Base-by-base conservation (phyloP, 2,888 invertebrate species). In the Choreutis nemorana region DNA sequence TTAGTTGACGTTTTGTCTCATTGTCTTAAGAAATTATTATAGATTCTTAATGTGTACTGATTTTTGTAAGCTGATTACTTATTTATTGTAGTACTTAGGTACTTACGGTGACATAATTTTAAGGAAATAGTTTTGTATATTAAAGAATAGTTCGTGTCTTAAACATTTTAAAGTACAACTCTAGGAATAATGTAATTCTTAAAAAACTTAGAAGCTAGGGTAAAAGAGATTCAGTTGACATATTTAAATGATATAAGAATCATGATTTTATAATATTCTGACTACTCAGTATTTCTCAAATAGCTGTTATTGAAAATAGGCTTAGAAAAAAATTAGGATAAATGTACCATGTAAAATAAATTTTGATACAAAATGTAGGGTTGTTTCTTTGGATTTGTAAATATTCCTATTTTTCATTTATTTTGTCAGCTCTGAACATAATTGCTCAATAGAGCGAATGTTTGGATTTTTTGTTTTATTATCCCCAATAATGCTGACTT, bases 71-170 rank as follows among this genome's bases (percentile, higher is more conserved):
- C 63, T 71, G 57, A 63, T 66, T 66, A 62, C 68, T 70, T 75
- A 78, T 75, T 77, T 77, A 78, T 77, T 78, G 75, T 75, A 71
- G 75, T 77, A 73, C 75, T 54, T 66, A 59, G 70, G 75, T 75
- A 77, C 75, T 60, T 64, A 51, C 45, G 64, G 64, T 68, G 71
- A 72, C 67, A 65, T 72, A 65, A 47, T 63, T 61, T 53, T 75
- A 77, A 73, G 71, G 56, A 51, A 23, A 23, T 64, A 62, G 59
- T 52, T 61, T 60, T 73, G 25, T 35, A 66, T 75, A 59, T 65
- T 60, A 50, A 14, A 55, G 48, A 55, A 57, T 54, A 57, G 51
- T 54, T 54, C 46, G 45, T 57, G 64, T 55, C 60, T 53, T 61
- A 65, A 58, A 54, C 56, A 52, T 58, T 52, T 51, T 55, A 64